These are phyloP conservation scores for Pelecanoides urinatrix DNA, from an alignment of 2,113 vertebrate species.

Conservation along the genomic window DNA sequence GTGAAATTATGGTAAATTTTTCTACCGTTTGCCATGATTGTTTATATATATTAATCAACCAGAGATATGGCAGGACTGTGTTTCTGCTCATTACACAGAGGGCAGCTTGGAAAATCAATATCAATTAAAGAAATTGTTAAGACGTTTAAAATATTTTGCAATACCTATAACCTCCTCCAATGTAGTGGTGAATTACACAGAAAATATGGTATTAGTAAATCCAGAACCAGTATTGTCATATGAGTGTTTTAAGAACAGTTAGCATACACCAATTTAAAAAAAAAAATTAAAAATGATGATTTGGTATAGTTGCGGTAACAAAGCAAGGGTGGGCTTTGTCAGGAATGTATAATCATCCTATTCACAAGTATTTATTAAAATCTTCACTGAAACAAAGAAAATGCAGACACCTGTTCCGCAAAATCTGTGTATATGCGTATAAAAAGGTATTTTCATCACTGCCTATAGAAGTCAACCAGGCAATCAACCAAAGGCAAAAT, in stretches of 20 bases:
- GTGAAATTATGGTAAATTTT: neutral
- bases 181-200: neutral
- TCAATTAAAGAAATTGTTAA: neutral
- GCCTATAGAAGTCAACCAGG: neutral
- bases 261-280: neutral
- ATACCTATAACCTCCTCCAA: neutral
- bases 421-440: neutral
- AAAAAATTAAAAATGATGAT: neutral
- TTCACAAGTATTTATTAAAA: neutral
- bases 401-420: neutral
- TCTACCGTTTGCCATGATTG: neutral
- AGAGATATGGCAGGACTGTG: neutral
- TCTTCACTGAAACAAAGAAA: neutral
- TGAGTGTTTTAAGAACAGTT: neutral
- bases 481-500: neutral
- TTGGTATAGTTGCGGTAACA: neutral
- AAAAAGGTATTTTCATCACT: neutral
- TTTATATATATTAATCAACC: neutral
- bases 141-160: neutral
- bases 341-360: neutral
- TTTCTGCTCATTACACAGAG: neutral
- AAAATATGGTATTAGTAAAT: neutral
- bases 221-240: neutral
- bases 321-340: neutral
- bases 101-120: neutral